Base-by-base conservation (phyloP, 1,140 invertebrate genomes). In the Hycleus phaleratus region DNA sequence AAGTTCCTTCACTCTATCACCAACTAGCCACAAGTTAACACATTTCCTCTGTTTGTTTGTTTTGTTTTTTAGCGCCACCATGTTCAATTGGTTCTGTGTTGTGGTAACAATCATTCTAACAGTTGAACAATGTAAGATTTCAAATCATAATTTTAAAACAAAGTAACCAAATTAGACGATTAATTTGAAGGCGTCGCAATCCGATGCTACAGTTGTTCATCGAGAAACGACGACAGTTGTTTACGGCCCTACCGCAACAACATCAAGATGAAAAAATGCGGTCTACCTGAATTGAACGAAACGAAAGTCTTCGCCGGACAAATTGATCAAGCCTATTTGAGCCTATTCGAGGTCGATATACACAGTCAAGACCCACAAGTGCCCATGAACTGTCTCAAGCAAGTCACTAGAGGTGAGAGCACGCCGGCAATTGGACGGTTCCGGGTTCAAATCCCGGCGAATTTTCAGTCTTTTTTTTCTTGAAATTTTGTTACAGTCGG, bases 301-400 rank as follows among this genome's bases (percentile, higher is more conserved):
- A 67, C 65, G 10, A 49, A 49, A 51, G 9, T 48, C 8, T 46
- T 56, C n/a, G 65, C 65, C 18, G 56, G 42, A 11, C 5, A 40
- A 9, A 63, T 65, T 26, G 56, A 63, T 44, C 54, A 32, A 3
- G 25, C 39, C 0, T 62, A 65, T 40, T 32, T 54, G 11, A 65
- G 56, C 45, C 54, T 67, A 3, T 67, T 63, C 46, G 63, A 62
- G 57, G 63, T 67, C 3, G 63, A 67, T 39, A 32, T 32, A 32
- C 49, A 44, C 3, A 40, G 39, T 9, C 55, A 53, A 18, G 58
- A 59, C n/a, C 49, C 62, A 7, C 51, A 49, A 26, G 26, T 63
- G n/a, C 62, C 56, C 24, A 46, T 67, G n/a, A 56, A 64, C 49
- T 67, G 65, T 50, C 48, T 67, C 10, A 67, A 67, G 26, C 60